Percentiles rank a stretch among this genome's conserved stretches.
Evolutionary conservation across 2,888 invertebrate genomes (phyloP).

Genomic region (Patella pellucida): DNA sequence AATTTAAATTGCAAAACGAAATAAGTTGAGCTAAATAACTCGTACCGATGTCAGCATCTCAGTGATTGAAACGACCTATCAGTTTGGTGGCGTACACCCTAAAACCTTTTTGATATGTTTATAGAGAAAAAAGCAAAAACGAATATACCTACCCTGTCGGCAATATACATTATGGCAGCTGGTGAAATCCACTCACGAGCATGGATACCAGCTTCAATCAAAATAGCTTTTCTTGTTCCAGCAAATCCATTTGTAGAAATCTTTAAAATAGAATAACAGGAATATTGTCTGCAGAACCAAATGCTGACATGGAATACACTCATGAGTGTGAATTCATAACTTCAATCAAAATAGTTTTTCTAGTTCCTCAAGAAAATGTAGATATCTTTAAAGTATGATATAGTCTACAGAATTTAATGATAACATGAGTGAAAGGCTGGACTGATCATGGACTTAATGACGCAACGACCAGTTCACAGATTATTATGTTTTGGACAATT

Average conservation of each 20-base stretch:
- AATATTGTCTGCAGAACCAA: background rate
- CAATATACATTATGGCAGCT: conserved; percentile 12
- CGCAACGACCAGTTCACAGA: too few relatives aligned
- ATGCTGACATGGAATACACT: background rate
- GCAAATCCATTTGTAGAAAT: conserved; percentile 10
- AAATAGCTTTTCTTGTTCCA: background rate
- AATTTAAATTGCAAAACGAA: too few relatives aligned
- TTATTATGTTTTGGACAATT: too few relatives aligned
- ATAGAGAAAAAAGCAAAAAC: too few relatives aligned
- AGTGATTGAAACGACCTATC: too few relatives aligned
- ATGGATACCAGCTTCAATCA: conserved; percentile 15
- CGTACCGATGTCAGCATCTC: too few relatives aligned
- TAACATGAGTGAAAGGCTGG: background rate
- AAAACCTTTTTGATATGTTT: too few relatives aligned
- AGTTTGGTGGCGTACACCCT: too few relatives aligned
- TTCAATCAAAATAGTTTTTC: conserved; percentile 13
- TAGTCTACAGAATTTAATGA: background rate
- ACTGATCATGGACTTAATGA: too few relatives aligned
- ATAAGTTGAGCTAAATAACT: too few relatives aligned
- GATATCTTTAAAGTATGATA: background rate
- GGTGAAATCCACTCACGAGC: conserved; percentile 18
- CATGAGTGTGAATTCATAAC: conserved; percentile 6
- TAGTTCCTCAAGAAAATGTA: background rate
- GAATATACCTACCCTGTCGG: conserved; percentile 13
- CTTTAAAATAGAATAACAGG: background rate